Base-by-base conservation (phyloP, 2,888 invertebrate genomes). In the Meliscaeva auricollis region DNA sequence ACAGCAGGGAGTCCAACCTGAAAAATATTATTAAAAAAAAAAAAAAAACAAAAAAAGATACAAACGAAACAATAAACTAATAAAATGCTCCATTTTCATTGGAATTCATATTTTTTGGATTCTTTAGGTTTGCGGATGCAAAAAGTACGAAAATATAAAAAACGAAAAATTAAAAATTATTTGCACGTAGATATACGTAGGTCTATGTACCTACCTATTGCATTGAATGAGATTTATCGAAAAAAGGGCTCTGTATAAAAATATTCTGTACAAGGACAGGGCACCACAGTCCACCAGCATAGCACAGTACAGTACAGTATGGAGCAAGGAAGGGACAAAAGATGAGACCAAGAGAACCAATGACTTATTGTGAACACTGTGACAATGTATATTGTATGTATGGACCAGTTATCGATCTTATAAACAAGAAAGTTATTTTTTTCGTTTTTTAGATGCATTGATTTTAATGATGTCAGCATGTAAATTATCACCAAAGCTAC, bases 51-150 rank as follows among this genome's bases (percentile, higher is more conserved):
- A 35, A 56, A 56, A 38, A 48, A n/a, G n/a, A 22, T 38, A 78
- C 32, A 83, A 62, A 50, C 69, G 69, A 74, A 77, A 83, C 83
- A 83, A 83, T 83, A 83, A 81, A 83, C 78, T 73, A 83, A 83
- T 74, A 83, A 78, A 84, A 84, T 75, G 79, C 74, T 79, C 78
- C 79, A 75, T 78, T 75, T 84, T 75, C 74, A 75, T 84, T 70
- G 74, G 83, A 84, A 74, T 74, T 70, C 79, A 79, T 84, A 84
- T 81, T 76, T 75, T 56, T 75, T 58, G 52, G 11, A 20, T 60
- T 68, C 72, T 52, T 74, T 30, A 62, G 9, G 9, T 56, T 15
- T 56, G 32, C 32, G 30, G 32, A 56, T 56, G 32, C 30, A 52
- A 52, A 50, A 50, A 22, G 22, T 13, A 22, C 9, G 8, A 13